Percentiles rank a stretch among this genome's conserved stretches.
These are phyloP conservation scores for Pachydiplax longipennis DNA, from an alignment of 2,888 invertebrate species.

Conservation along the genomic window DNA sequence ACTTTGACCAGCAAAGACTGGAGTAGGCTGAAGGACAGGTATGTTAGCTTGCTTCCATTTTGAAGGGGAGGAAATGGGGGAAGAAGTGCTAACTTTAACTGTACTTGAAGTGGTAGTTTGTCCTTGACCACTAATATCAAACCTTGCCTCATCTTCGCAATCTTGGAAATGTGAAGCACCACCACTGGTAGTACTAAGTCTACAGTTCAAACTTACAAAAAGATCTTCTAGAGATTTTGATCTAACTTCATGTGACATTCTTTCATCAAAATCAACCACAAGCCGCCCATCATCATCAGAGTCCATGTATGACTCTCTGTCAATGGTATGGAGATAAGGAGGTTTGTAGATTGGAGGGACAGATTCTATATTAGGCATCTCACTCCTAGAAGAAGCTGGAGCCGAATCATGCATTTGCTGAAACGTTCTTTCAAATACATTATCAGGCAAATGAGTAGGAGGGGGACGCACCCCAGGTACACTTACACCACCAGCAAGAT, in stretches of 20 bases:
- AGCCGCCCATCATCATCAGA: background rate
- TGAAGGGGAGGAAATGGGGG: background rate
- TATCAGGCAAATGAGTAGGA: slow-evolving; percentile 53
- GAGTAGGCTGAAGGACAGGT: background rate
- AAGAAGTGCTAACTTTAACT: background rate
- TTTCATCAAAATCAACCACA: no score
- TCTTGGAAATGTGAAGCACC: background rate
- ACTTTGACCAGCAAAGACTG: background rate
- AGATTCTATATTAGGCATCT: background rate
- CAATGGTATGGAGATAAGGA: background rate
- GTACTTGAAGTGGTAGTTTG: background rate
- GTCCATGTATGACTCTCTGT: background rate
- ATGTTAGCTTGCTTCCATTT: background rate
- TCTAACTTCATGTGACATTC: no score
- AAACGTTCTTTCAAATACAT: slow-evolving; percentile 52
- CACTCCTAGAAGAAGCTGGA: background rate
- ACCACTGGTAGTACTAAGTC: slow-evolving; percentile 8
- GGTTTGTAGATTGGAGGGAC: background rate
- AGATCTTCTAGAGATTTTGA: background rate
- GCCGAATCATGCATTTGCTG: background rate
- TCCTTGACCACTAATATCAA: background rate
- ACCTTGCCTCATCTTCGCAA: background rate
- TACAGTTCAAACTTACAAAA: slow-evolving; percentile 14
- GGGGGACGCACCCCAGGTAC: slow-evolving; percentile 54
- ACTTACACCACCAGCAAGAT: slow-evolving; percentile 53